Percentiles rank a stretch among this genome's conserved stretches.
Evolutionary conservation across 1,140 invertebrate genomes (phyloP).

Genomic region (Sweltsa coloradensis): DNA sequence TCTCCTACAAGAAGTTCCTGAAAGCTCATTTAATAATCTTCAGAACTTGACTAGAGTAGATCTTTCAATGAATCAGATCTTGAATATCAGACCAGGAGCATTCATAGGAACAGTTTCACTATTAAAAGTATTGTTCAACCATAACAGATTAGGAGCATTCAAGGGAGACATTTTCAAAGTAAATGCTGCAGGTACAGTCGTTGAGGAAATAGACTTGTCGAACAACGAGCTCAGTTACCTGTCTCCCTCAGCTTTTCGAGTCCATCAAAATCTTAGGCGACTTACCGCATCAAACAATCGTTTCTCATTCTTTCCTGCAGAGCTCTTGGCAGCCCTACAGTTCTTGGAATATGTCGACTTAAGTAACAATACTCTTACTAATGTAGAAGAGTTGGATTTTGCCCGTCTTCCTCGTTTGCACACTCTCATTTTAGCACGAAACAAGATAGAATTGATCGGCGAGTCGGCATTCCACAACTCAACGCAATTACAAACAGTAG

Average conservation of each 20-base stretch:
- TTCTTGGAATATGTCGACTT: conserved; percentile 62
- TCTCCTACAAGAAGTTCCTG: conserved; percentile 51
- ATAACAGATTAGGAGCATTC: conserved; percentile 59
- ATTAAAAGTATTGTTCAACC: conserved; percentile 47
- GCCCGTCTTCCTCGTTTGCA: conserved; percentile 60
- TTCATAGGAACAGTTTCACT: conserved; percentile 57
- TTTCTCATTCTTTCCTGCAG: conserved; percentile 69
- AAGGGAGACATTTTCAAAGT: conserved; percentile 68
- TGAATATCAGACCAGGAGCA: conserved; percentile 51
- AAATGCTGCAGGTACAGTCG: conserved; percentile 33
- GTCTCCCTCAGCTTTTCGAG: conserved; percentile 68
- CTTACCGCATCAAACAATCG: conserved; percentile 59
- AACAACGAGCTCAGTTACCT: conserved; percentile 65
- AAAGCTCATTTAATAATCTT: conserved; percentile 57
- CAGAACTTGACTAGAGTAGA: conserved; percentile 56
- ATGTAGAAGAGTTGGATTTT: conserved; percentile 71
- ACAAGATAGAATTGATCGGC: conserved; percentile 64
- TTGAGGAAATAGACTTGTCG: conserved; percentile 60
- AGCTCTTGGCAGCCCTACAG: conserved; percentile 59
- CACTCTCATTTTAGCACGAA: conserved; percentile 52
- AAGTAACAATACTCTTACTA: conserved; percentile 60
- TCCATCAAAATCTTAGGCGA: conserved; percentile 56
- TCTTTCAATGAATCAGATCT: conserved; percentile 64
- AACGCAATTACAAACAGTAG: conserved; percentile 67
- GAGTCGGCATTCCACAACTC: conserved; percentile 85